Base-by-base conservation (phyloP, 2,888 invertebrate species). In the Netelia inedita region DNA sequence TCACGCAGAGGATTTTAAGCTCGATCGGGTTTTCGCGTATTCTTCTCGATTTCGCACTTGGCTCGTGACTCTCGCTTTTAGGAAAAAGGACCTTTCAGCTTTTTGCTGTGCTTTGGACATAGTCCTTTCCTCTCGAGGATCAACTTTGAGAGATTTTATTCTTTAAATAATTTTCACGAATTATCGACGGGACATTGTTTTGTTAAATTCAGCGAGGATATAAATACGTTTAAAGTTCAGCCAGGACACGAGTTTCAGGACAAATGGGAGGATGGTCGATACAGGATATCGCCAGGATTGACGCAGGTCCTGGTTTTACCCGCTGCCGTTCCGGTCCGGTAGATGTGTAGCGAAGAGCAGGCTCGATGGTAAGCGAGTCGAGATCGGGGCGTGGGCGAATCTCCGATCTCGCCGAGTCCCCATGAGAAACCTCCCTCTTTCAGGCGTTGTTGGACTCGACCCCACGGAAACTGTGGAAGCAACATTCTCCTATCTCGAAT, bases 361-460 rank as follows among this genome's bases (percentile, higher is more conserved):
- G 28, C 74, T 66, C 79, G 79, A 41, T 68, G 83, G 80, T 76
- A 71, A 76, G 69, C 57, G 57, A 78, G 73, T 19, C 43, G 53
- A 50, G 79, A 86, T 85, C 86, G 85, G 89, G 90, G 91, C 91
- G 92, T 92, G 92, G 92, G 92, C 91, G 92, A 92, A 92, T 92
- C 92, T 92, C 89, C 89, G 91, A 92, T 92, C 91, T 91, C 35
- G 84, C 61, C 76, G 84, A 78, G 66, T 74, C 76, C 61, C 71
- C 41, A 87, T 85, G 85, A 88, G 88, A 84, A 76, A 75, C 72
- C 50, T 61, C 55, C 72, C 59, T 16, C 59, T 41, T 28, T 57
- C 11, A 35, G 43, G 50, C 72, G 59, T 41, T 50, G 66, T 43
- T 5, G 43, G 65, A 43, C 43, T 68, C 91, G 91, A 90, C 91